A percentile compares a stretch with the other conserved stretches of the same genome.
Conservation (phyloP, 2,797 vertebrate species). For the Phataginus tetradactyla region DNA sequence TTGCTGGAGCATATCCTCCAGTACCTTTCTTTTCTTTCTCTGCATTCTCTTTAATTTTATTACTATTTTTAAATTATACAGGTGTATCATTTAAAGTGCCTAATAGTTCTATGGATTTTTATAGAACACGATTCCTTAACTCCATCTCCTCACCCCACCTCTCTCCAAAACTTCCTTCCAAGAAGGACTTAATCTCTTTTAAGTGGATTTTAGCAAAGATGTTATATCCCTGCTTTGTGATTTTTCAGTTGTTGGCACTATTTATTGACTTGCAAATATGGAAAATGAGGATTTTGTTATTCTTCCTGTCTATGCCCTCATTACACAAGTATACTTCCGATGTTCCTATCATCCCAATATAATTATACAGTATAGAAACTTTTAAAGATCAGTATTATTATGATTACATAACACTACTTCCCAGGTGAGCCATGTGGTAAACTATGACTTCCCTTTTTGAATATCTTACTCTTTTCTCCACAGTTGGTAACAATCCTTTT, state of each 20-base stretch:
- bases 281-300: not conserved
- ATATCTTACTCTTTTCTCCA: not conserved
- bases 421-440: not conserved
- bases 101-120: not conserved
- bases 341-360: not conserved
- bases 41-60: not conserved
- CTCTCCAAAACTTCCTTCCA: not conserved
- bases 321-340: not conserved
- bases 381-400: not conserved
- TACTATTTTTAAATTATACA: not conserved
- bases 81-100: not conserved
- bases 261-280: not conserved
- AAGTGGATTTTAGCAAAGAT: not conserved
- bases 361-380: not conserved
- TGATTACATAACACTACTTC: not conserved
- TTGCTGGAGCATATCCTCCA: not conserved
- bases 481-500: not conserved
- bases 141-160: not conserved
- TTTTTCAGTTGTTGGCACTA: constrained; percentile 10
- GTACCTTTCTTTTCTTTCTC: not conserved
- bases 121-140: not conserved
- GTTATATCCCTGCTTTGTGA: not conserved
- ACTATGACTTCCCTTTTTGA: not conserved
- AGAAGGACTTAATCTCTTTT: not conserved
- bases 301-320: not conserved